Base-by-base conservation (phyloP, 2,888 invertebrate species). In the Tetheella fluctuosa region DNA sequence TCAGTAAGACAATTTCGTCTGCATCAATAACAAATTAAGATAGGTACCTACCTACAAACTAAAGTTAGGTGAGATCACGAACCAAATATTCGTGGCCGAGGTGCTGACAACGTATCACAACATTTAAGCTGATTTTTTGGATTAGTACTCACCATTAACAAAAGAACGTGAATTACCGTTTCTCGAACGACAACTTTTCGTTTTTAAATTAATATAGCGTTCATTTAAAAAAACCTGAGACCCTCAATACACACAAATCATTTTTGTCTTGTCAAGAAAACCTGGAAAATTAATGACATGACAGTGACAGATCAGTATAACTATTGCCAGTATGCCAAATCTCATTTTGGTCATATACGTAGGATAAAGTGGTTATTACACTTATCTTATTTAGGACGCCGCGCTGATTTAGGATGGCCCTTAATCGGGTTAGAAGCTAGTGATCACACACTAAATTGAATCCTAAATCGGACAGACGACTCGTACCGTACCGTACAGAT, bases 1-100 rank as follows among this genome's bases (percentile, higher is more conserved):
- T 10, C 2, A 17, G 10, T 3, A 8, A 48, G 20, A 20, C 48
- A 20, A 48, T 48, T 48, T 20, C n/a, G 48, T n/a, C 48, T 20
- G 20, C 48, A 20, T n/a, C 17, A 54, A 28, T 73, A 69, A 70
- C 76, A 61, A 71, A 65, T 63, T 60, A 23, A 59, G 39, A 10
- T n/a, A n/a, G n/a, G n/a, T n/a, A 39, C 39, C 60, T 54, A 65
- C n/a, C 61, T 54, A n/a, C n/a, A n/a, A n/a, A n/a, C n/a, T n/a
- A n/a, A n/a, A 64, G 60, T 48, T 42, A 60, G 69, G 68, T 76
- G 78, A 72, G 76, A 74, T 77, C 76, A 76, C 57, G 54, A 53
- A 62, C 63, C 52, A 69, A 74, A 69, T 61, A 65, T 64, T 59
- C 37, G 57, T 52, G 54, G 56, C 54, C 12, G 17, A n/a, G n/a